phyloP scores from a whole-genome alignment of 2,797 vertebrate species.

The Manis pentadactyla region DNA sequence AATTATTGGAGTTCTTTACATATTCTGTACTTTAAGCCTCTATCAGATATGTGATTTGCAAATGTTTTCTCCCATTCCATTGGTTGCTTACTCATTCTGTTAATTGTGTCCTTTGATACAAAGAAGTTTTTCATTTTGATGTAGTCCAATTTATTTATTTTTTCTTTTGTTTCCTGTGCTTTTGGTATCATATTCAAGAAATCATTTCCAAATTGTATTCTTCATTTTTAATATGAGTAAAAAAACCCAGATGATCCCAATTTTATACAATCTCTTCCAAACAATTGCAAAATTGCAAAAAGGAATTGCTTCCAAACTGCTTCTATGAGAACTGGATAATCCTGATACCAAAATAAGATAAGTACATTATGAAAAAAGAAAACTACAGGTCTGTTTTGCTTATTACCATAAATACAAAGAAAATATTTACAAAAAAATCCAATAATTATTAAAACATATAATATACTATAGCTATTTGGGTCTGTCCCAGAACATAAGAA shows the following conservation, averaged over 20 bases:
- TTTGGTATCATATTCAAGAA: neutral
- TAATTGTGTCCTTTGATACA: neutral
- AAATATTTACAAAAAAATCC: neutral
- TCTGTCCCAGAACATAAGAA: neutral
- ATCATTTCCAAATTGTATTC: neutral
- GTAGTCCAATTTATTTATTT: neutral
- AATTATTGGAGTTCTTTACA: neutral
- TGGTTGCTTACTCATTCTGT: neutral
- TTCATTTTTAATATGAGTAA: slow-evolving; percentile 8
- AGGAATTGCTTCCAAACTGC: neutral
- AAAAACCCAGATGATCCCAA: neutral
- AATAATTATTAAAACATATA: neutral
- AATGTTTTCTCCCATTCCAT: neutral
- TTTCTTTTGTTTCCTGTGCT: neutral
- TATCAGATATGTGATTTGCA: neutral
- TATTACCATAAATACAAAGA: neutral
- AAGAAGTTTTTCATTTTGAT: neutral
- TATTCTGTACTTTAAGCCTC: neutral
- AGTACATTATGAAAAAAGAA: neutral
- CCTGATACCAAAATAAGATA: neutral
- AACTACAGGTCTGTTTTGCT: neutral
- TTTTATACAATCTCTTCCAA: neutral
- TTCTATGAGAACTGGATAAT: neutral
- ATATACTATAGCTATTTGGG: neutral
- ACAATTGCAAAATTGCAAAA: neutral